Base-by-base conservation (phyloP, 2,888 invertebrate species). In the Mesopsocus fuscifrons region DNA sequence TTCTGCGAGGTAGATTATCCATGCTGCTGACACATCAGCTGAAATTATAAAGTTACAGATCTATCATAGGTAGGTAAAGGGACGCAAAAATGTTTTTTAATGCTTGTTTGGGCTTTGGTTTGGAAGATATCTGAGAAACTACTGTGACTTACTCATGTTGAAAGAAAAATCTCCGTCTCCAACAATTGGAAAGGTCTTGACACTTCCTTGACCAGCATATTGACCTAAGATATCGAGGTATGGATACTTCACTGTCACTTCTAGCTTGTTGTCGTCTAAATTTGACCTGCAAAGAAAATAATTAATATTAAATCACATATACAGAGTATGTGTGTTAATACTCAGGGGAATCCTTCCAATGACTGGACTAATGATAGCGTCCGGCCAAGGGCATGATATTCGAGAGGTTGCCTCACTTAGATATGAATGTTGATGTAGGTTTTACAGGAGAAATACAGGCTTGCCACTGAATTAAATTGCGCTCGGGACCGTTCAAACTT, bases 111-210 rank as follows among this genome's bases (percentile, higher is more conserved):
- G 11, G 15, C n/a, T n/a, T n/a, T n/a, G n/a, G n/a, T n/a, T n/a
- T n/a, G n/a, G n/a, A n/a, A n/a, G n/a, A n/a, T n/a, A n/a, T n/a
- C n/a, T n/a, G n/a, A n/a, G n/a, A n/a, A n/a, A n/a, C n/a, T n/a
- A n/a, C n/a, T n/a, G n/a, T n/a, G n/a, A 42, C 42, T 41, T 42
- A 42, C 42, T 17, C 3, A 42, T 31, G 17, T 42, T 42, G n/a
- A 42, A 17, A 8, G 17, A 16, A 34, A 33, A 42, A 42, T 41
- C 33, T n/a, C 42, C 42, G 13, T 42, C 22, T 3, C 42, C 33
- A 5, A 33, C 33, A 11, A 42, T 15, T 15, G 42, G 42, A 11
- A 31, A 42, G 8, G 21, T 21, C 34, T 32, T 18, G n/a, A 42
- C 33, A 16, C 42, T 34, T 21, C 42, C 42, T 21, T 42, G 33